Percentiles rank a stretch among this genome's conserved stretches.
These are phyloP conservation scores for Diceros bicornis DNA, from an alignment of 2,797 vertebrate species.

Conservation along the genomic window DNA sequence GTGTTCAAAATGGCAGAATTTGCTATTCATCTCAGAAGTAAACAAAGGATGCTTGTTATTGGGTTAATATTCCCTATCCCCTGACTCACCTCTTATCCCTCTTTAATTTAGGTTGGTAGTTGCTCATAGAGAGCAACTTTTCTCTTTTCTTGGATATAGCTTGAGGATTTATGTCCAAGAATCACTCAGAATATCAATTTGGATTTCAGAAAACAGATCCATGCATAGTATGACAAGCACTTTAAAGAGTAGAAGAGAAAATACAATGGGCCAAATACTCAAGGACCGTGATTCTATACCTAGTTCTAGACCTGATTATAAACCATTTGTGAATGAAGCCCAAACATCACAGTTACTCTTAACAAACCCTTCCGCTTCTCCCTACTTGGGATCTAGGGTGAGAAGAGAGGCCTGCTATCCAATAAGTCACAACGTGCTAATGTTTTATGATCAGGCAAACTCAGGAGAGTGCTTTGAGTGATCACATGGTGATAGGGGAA, in stretches of 20 bases:
- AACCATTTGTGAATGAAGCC: background rate
- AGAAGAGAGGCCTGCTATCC: background rate
- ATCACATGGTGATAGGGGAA: background rate
- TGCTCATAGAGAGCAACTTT: background rate
- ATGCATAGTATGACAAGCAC: background rate
- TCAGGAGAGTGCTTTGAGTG: background rate
- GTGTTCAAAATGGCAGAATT: background rate
- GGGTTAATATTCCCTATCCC: background rate
- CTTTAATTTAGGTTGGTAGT: background rate
- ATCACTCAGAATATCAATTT: background rate
- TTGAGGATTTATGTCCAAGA: background rate
- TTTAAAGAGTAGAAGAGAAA: background rate
- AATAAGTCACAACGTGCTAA: background rate
- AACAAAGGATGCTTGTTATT: background rate
- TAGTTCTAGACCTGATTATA: background rate
- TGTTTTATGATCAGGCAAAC: background rate
- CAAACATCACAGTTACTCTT: background rate
- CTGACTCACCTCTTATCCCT: background rate
- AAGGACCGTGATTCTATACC: background rate
- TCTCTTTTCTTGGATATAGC: background rate
- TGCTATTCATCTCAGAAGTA: background rate
- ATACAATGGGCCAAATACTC: background rate
- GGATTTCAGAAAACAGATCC: background rate
- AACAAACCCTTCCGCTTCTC: background rate
- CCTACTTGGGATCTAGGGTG: background rate